Base-by-base conservation (phyloP, 2,113 vertebrate species). In the Conger conger region DNA sequence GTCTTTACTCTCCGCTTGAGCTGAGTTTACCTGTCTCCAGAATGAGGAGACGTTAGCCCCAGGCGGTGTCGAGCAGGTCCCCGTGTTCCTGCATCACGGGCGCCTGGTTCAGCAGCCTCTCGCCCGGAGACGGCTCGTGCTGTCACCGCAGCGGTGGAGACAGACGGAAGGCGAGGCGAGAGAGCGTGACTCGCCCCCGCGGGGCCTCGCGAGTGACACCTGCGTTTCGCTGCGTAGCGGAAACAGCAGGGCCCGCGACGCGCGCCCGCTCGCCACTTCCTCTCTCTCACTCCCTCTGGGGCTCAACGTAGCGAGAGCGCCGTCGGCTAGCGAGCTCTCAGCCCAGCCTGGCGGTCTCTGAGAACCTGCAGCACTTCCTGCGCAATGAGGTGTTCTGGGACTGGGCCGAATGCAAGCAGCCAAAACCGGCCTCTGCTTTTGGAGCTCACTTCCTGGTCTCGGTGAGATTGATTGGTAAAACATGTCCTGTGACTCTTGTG, bases 191-290 rank as follows among this genome's bases (percentile, higher is more conserved):
- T 50, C 16, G 18, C 38, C 11, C 13, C 13, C n/a, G 8, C 6
- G 4, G 37, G n/a, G 54, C 76, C 60, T 35, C 27, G 17, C 17
- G 20, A 0, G 57, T 30, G 57, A 50, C 60, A 85, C 57, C 38
- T 27, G 3, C 27, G 37, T 30, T 23, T 30, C 23, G 3, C 35
- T n/a, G 0, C 40, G 33, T 23, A 76, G 36, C 30, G 68, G 80
- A 85, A 85, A 45, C 37, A 42, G 20, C n/a, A n/a, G 45, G 79
- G n/a, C 63, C 38, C 36, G 13, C n/a, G 42, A 54, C 4, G 79
- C 35, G 37, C 30, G 45, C 23, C 37, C 9, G 30, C 23, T 85
- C 42, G 77, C 84, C 84, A 82, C 84, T 82, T 85, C 84, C 84
- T 85, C n/a, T 57, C 40, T 20, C 57, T 30, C 40, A 30, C 54